Conservation (phyloP, 2,888 invertebrate genomes). For the Mythimna albipuncta region DNA sequence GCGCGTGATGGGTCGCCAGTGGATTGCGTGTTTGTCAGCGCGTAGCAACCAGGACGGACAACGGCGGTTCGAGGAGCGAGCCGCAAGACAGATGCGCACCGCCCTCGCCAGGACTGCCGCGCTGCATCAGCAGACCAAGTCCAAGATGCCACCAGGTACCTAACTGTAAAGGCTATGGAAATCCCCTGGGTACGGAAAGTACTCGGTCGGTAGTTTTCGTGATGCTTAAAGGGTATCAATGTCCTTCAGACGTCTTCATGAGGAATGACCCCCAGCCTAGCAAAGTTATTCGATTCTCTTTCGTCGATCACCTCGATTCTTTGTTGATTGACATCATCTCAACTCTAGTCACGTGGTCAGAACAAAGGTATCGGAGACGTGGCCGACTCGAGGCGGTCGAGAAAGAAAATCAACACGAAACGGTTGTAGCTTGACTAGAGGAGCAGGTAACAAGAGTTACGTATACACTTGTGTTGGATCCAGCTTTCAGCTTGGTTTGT, state of each 20-base stretch:
- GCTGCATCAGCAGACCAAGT: slow-evolving; percentile 66
- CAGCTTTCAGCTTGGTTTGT: not conserved
- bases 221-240: not conserved
- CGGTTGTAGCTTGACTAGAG: too few relatives aligned
- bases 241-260: not conserved
- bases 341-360: too few relatives aligned
- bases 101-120: slow-evolving; percentile 89
- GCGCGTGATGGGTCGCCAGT: slow-evolving; percentile 91
- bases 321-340: too few relatives aligned
- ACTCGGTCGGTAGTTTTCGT: not conserved
- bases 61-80: slow-evolving; percentile 95
- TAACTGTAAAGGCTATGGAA: not conserved
- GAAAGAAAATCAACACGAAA: too few relatives aligned
- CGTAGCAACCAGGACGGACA: slow-evolving; percentile 97
- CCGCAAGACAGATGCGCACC: slow-evolving; percentile 92
- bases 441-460: not conserved
- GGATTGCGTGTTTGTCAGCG: slow-evolving; percentile 94
- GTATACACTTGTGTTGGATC: not conserved
- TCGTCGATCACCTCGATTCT: too few relatives aligned
- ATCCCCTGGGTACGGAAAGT: not conserved
- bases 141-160: slow-evolving; percentile 80
- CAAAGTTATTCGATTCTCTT: too few relatives aligned
- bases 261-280: not conserved
- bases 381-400: too few relatives aligned
- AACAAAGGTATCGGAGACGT: too few relatives aligned